Percentiles rank a stretch among this genome's conserved stretches.
Evolutionary conservation across 2,888 invertebrate genomes (phyloP).

Genomic region (Eudemis profundana): DNA sequence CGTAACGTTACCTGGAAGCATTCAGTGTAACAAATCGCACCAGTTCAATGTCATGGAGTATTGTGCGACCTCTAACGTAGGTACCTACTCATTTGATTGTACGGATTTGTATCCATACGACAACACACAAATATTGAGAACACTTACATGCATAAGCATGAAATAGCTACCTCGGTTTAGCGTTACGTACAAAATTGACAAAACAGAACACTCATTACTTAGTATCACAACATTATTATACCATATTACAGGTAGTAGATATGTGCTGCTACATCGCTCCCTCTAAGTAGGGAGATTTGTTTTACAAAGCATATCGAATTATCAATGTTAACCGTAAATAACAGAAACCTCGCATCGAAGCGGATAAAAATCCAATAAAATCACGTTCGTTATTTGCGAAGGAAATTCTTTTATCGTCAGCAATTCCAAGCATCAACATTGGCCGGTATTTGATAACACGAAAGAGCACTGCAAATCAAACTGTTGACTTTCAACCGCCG

Average conservation of each 20-base stretch:
- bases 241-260: no score
- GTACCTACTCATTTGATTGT: slow-evolving; percentile 46
- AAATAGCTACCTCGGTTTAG: no score
- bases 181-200: no score
- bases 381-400: slow-evolving; percentile 60
- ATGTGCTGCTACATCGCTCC: no score
- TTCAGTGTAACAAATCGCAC: slow-evolving; percentile 50
- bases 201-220: no score
- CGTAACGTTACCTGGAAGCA: slow-evolving; percentile 46
- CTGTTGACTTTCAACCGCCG: slow-evolving; percentile 70
- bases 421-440: slow-evolving; percentile 66
- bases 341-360: slow-evolving; percentile 55
- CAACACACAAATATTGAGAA: slow-evolving; percentile 5
- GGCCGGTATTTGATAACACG: slow-evolving; percentile 76
- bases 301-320: slow-evolving; percentile 42
- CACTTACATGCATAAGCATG: neutral
- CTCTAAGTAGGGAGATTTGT: no score
- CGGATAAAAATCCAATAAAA: slow-evolving; percentile 78
- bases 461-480: slow-evolving; percentile 55
- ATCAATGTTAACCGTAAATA: slow-evolving; percentile 48
- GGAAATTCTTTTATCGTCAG: slow-evolving; percentile 67
- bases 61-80: slow-evolving; percentile 61
- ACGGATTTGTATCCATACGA: neutral
- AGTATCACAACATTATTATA: no score
- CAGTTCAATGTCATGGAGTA: slow-evolving; percentile 70